A percentile compares a stretch with the other conserved stretches of the same genome.
phyloP scores from a whole-genome alignment of 2,797 vertebrate genomes.

The Glyptemys insculpta region DNA sequence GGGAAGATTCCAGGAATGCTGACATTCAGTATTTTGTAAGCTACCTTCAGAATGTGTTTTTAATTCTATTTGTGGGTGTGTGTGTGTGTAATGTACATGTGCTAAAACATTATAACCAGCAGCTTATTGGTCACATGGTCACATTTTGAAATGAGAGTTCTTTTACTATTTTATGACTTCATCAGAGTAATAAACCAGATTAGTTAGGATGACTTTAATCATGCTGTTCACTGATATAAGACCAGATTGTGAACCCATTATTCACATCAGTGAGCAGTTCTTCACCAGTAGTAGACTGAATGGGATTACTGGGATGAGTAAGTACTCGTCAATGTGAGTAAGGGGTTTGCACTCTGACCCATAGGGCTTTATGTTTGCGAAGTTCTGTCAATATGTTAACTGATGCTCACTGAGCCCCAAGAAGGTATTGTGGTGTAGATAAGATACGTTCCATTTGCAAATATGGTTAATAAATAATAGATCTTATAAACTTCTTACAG shows the following conservation, averaged over 20 bases:
- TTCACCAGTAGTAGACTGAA: not conserved
- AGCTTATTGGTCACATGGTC: not conserved
- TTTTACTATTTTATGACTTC: not conserved
- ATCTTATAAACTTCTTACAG: no score
- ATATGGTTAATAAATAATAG: no score
- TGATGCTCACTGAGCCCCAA: no score
- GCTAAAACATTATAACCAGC: not conserved
- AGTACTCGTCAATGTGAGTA: not conserved
- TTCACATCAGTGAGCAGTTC: not conserved
- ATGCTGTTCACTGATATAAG: not conserved
- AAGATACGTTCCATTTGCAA: no score
- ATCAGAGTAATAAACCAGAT: not conserved
- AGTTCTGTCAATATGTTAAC: no score
- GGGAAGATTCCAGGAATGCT: not conserved
- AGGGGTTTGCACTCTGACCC: not conserved
- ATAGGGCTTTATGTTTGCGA: not conserved
- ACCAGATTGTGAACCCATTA: not conserved
- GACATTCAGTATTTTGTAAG: no score
- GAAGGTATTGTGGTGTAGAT: no score
- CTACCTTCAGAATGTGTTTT: no score
- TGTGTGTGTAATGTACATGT: no score
- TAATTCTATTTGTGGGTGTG: no score
- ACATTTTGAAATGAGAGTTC: not conserved
- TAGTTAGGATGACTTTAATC: not conserved
- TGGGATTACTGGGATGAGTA: not conserved